Percentiles rank a stretch among this genome's conserved stretches.
phyloP scores from a whole-genome alignment of 2,113 vertebrate species.

The Gnathonemus echidnorhynchus region DNA sequence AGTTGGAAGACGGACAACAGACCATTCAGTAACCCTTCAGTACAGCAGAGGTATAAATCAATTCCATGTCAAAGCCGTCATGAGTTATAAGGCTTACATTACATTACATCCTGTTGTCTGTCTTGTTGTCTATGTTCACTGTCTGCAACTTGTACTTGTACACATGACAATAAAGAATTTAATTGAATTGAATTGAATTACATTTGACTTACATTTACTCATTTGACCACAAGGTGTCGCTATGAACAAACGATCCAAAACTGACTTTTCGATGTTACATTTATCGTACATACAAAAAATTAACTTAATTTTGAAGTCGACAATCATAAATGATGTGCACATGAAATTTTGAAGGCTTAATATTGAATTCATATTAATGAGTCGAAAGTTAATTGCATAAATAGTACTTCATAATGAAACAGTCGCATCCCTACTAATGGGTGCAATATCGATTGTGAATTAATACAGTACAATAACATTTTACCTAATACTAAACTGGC shows the following conservation, averaged over 20 bases:
- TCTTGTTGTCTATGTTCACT: too few species aligned
- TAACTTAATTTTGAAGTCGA: background rate
- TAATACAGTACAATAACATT: background rate
- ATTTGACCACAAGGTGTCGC: constrained; percentile 14
- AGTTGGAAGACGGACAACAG: background rate
- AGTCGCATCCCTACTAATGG: background rate
- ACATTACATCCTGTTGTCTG: too few species aligned
- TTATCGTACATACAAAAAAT: background rate
- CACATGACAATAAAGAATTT: too few species aligned
- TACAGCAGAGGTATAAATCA: background rate
- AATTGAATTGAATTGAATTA: too few species aligned
- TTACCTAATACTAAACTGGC: background rate
- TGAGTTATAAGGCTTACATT: background rate
- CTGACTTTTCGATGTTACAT: background rate
- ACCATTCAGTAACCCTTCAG: background rate
- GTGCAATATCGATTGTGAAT: background rate
- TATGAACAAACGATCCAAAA: background rate
- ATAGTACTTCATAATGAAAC: background rate
- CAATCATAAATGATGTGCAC: background rate
- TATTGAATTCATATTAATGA: background rate
- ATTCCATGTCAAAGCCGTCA: background rate
- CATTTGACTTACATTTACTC: background rate
- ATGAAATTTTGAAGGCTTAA: background rate
- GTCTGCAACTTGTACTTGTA: too few species aligned
- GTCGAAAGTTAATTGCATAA: background rate